Evolutionary conservation across 1,140 invertebrate species (phyloP).

Genomic region (Drosophila orosa): DNA sequence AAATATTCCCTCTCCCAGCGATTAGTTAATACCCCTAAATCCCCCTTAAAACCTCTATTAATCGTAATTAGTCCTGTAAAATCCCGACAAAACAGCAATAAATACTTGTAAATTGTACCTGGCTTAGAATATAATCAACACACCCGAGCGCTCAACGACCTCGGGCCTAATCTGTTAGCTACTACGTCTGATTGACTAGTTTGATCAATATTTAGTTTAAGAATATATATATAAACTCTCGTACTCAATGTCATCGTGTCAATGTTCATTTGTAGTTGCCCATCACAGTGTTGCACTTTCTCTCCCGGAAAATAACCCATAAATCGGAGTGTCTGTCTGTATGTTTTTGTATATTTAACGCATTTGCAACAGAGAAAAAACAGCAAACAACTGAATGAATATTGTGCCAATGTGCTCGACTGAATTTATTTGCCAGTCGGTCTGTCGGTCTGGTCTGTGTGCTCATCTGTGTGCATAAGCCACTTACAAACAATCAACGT

Average conservation of each 20-base stretch:
- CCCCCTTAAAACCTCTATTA: conserved; percentile 20
- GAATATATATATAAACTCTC: conserved; percentile 12
- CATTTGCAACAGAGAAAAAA: conserved; percentile 46
- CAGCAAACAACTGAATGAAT: conserved; percentile 72
- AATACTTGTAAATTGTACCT: conserved; percentile 37
- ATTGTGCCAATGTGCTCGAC: conserved; percentile 63
- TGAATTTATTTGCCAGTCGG: conserved; percentile 58
- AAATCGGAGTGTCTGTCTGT: conserved; percentile 17
- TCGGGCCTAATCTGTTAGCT: conserved; percentile 37
- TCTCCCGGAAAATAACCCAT: conserved; percentile 8
- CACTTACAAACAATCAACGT: conserved; percentile 80
- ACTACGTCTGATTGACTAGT: conserved; percentile 33
- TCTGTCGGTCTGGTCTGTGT: conserved; percentile 41
- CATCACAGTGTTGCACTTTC: conserved; percentile 40
- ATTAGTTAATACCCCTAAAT: conserved; percentile 14
- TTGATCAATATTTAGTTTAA: conserved; percentile 48
- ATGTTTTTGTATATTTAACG: conserved; percentile 64
- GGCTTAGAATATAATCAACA: conserved; percentile 12
- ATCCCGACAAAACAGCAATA: conserved; percentile 5
- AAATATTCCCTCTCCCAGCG: background rate
- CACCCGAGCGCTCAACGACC: conserved; percentile 3
- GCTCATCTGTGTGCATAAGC: conserved; percentile 72
- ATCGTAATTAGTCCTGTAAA: conserved; percentile 27
- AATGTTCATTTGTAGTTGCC: conserved; percentile 41
- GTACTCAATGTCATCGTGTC: conserved; percentile 41